These are phyloP conservation scores for Xestoiulus laeticollis DNA, from an alignment of 2,888 invertebrate species.

Conservation along the genomic window DNA sequence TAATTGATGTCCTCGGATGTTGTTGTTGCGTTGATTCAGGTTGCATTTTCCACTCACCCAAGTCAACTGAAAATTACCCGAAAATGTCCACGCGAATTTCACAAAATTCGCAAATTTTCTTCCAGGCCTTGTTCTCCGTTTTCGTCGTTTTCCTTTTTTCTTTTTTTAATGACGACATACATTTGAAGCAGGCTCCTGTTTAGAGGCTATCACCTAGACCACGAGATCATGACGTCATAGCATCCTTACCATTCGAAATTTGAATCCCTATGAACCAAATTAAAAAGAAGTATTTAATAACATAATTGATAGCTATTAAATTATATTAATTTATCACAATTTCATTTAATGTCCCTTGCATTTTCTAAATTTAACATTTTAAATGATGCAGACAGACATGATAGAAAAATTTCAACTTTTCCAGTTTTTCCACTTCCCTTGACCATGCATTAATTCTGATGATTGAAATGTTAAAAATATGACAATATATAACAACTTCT, in stretches of 20 bases:
- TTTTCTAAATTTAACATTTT: too few species aligned
- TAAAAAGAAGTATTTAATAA: too few species aligned
- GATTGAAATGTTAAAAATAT: too few species aligned
- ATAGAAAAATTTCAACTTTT: too few species aligned
- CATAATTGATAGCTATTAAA: too few species aligned
- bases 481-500: too few species aligned
- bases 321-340: too few species aligned
- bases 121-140: not conserved
- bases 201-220: not conserved
- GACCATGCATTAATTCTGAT: too few species aligned
- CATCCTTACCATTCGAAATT: not conserved
- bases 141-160: not conserved
- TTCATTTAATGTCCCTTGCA: too few species aligned
- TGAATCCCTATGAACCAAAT: too few species aligned
- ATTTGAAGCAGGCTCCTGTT: not conserved
- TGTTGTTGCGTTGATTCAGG: not conserved
- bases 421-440: too few species aligned
- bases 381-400: too few species aligned
- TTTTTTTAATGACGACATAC: not conserved
- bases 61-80: not conserved
- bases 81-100: not conserved
- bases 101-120: not conserved
- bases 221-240: not conserved
- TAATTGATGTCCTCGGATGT: conserved; percentile 22
- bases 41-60: conserved; percentile 46